These are phyloP conservation scores for Blera fallax DNA, from an alignment of 2,888 invertebrate species.

Conservation along the genomic window DNA sequence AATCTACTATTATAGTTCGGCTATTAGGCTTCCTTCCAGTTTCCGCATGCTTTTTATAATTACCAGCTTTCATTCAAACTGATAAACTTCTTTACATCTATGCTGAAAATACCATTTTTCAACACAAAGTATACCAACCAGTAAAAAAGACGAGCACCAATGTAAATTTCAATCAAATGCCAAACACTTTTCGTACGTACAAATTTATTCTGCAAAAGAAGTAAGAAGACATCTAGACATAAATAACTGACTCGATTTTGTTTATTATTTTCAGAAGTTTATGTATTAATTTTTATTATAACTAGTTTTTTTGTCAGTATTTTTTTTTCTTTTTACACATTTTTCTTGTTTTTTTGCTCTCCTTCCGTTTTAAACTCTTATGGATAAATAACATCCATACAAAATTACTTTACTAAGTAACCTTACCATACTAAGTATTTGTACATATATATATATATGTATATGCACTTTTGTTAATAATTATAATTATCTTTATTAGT, in stretches of 20 bases:
- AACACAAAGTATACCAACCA: too few species aligned
- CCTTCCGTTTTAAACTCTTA: constrained; percentile 48
- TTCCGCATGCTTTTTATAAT: too few species aligned
- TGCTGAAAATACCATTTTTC: too few species aligned
- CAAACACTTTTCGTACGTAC: not conserved
- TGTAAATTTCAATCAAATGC: not conserved
- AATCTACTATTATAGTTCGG: too few species aligned
- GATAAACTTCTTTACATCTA: too few species aligned
- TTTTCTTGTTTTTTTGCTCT: constrained; percentile 8
- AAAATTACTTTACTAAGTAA: constrained; percentile 63
- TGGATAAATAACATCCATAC: constrained; percentile 61
- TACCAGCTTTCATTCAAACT: too few species aligned
- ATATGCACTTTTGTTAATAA: constrained; percentile 16
- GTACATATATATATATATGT: constrained; percentile 41
- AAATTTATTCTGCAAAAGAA: constrained; percentile 11
- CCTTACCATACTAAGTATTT: constrained; percentile 31
- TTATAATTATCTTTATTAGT: constrained; percentile 36
- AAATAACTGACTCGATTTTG: constrained; percentile 1
- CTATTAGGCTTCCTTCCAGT: too few species aligned
- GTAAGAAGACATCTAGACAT: not conserved
- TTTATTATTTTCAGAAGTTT: constrained; percentile 13
- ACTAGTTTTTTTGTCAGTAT: constrained; percentile 19
- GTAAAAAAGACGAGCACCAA: too few species aligned
- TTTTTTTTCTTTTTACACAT: constrained; percentile 31
- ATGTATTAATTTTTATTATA: constrained; percentile 33